phyloP scores from a whole-genome alignment of 2,113 vertebrate genomes.

The Scartelaos histophorus region DNA sequence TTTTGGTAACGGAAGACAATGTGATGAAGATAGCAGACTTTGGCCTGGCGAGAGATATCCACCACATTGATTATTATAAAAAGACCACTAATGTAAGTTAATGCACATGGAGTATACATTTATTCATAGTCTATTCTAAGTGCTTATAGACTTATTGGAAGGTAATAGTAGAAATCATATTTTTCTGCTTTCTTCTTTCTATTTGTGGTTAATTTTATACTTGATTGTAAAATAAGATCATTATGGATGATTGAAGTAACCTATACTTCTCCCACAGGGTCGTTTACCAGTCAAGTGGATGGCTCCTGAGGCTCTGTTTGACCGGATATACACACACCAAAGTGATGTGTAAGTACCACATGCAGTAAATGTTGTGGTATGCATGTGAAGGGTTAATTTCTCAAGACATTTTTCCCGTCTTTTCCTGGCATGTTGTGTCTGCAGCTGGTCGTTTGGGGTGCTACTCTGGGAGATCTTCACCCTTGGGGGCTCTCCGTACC shows the following conservation, averaged over 20 bases:
- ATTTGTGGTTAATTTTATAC: background rate
- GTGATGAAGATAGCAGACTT: slow-evolving; percentile 99
- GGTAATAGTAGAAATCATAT: background rate
- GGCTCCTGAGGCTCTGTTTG: slow-evolving; percentile 96
- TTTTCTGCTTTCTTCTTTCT: background rate
- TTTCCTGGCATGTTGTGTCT: slow-evolving; percentile 14
- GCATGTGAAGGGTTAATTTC: slow-evolving; percentile 3
- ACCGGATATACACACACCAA: slow-evolving; percentile 96
- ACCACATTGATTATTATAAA: slow-evolving; percentile 99
- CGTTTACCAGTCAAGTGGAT: slow-evolving; percentile 98
- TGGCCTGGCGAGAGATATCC: slow-evolving; percentile 94
- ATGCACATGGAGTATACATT: background rate
- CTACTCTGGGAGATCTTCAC: slow-evolving; percentile 99
- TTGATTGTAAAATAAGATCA: background rate
- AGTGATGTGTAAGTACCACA: slow-evolving; percentile 91
- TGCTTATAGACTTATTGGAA: background rate
- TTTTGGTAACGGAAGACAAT: slow-evolving; percentile 94
- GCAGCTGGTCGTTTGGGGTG: slow-evolving; percentile 98
- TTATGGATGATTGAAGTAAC: background rate
- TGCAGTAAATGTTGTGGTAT: background rate
- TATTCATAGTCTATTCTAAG: background rate
- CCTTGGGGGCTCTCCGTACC: slow-evolving; percentile 94
- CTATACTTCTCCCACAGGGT: slow-evolving; percentile 74
- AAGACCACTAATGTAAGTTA: slow-evolving; percentile 95
- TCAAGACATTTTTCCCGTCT: background rate